A percentile compares a stretch with the other conserved stretches of the same genome.
Evolutionary conservation across 2,888 invertebrate genomes (phyloP).

Genomic region (Mesorhabditis belari): DNA sequence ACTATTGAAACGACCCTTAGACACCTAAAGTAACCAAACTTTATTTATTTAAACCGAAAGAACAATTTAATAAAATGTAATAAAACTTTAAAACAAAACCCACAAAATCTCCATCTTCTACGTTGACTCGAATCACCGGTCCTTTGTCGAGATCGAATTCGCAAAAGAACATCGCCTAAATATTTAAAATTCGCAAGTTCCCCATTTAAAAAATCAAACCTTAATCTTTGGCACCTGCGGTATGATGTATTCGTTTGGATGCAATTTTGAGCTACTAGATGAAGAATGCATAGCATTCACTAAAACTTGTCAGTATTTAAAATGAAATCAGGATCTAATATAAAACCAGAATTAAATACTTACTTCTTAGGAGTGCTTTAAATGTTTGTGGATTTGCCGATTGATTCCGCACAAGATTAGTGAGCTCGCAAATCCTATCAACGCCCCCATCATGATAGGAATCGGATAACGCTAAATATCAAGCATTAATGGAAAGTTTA

Average conservation of each 20-base stretch:
- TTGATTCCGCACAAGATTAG: not conserved
- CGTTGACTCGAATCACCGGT: constrained; percentile 19
- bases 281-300: too few relatives aligned
- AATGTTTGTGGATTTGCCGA: not conserved
- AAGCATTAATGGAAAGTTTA: not conserved
- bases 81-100: not conserved
- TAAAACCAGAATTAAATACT: not conserved
- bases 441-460: constrained; percentile 20
- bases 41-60: too few relatives aligned
- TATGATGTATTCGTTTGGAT: too few relatives aligned
- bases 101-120: not conserved
- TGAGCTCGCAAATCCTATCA: not conserved
- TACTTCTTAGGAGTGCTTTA: not conserved
- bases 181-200: not conserved
- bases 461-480: constrained; percentile 27
- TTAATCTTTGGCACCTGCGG: not conserved
- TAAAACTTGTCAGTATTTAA: too few relatives aligned
- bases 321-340: too few relatives aligned
- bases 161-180: constrained; percentile 36
- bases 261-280: too few relatives aligned
- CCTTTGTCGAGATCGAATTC: constrained; percentile 46
- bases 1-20: too few relatives aligned
- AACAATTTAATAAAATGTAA: too few relatives aligned
- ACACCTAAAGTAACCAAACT: too few relatives aligned
- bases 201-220: not conserved